phyloP scores from a whole-genome alignment of 2,888 invertebrate species.

The Eristalis tenax region DNA sequence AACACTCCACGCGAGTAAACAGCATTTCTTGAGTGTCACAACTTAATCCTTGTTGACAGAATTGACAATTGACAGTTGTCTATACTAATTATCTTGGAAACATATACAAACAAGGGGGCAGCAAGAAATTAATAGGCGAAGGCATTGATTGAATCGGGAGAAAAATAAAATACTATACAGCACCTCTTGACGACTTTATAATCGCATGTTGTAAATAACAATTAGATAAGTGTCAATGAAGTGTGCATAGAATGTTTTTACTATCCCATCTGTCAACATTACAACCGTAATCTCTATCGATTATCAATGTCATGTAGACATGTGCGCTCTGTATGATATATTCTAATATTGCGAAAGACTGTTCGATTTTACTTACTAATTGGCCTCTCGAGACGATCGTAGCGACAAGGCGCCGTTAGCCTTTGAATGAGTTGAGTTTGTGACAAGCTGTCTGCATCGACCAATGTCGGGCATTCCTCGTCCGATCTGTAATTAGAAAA shows the following conservation, averaged over 20 bases:
- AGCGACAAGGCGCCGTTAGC: constrained; percentile 79
- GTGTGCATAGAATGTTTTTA: constrained; percentile 39
- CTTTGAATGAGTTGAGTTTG: constrained; percentile 79
- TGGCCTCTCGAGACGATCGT: constrained; percentile 79
- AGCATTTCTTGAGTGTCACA: not conserved
- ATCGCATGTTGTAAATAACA: constrained; percentile 29
- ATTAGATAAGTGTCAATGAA: constrained; percentile 31
- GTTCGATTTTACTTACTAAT: constrained; percentile 74
- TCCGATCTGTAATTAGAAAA: constrained; percentile 73
- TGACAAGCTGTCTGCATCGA: constrained; percentile 77
- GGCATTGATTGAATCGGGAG: constrained; percentile 30
- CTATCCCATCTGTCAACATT: constrained; percentile 30
- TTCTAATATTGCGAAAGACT: not conserved
- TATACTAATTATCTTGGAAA: constrained; percentile 2
- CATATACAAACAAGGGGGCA: constrained; percentile 1
- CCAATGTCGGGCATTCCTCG: constrained; percentile 76
- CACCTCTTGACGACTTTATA: constrained; percentile 24
- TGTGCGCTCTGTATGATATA: not conserved
- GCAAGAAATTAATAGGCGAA: constrained; percentile 4
- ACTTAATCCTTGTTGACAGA: constrained; percentile 8
- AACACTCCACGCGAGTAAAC: not conserved
- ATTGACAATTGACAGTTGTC: constrained; percentile 12
- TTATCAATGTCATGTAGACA: constrained; percentile 10
- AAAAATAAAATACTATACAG: constrained; percentile 4
- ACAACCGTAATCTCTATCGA: constrained; percentile 9